Conservation (phyloP, 2,888 invertebrate species). For the Cancer borealis region DNA sequence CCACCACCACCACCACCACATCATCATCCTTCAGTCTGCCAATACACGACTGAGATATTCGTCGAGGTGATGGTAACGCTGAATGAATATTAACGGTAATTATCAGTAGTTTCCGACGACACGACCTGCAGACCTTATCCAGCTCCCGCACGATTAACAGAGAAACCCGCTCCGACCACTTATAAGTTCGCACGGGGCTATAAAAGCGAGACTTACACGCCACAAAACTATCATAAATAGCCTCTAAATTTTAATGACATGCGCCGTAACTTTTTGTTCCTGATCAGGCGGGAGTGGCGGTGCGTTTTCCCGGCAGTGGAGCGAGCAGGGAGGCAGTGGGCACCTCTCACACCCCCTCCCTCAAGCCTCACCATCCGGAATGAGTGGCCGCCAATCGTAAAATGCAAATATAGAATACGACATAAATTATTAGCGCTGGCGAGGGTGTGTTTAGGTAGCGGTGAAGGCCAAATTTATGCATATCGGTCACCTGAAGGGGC, state of each 20-base stretch:
- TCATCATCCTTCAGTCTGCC: background rate
- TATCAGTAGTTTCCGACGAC: slow-evolving; percentile 53
- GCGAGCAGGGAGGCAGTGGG: background rate
- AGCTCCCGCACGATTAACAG: background rate
- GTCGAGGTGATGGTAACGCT: slow-evolving; percentile 58
- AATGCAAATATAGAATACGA: slow-evolving; percentile 66
- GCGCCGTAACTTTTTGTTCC: slow-evolving; percentile 67
- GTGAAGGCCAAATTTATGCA: slow-evolving; percentile 61
- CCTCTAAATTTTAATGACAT: slow-evolving; percentile 72
- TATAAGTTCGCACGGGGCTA: slow-evolving; percentile 59
- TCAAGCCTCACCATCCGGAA: slow-evolving; percentile 15
- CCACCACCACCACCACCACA: no score
- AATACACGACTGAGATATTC: slow-evolving; percentile 12
- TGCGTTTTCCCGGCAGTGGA: background rate
- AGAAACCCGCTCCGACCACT: slow-evolving; percentile 53
- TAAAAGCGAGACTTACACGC: slow-evolving; percentile 73
- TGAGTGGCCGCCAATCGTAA: slow-evolving; percentile 62
- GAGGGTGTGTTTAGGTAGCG: slow-evolving; percentile 59
- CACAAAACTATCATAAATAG: slow-evolving; percentile 74
- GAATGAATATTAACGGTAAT: slow-evolving; percentile 59
- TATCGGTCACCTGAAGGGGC: slow-evolving; percentile 40
- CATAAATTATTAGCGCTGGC: slow-evolving; percentile 66
- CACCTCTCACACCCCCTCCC: slow-evolving; percentile 24
- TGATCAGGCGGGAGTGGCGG: slow-evolving; percentile 57
- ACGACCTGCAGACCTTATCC: slow-evolving; percentile 41